A percentile compares a stretch with the other conserved stretches of the same genome.
Evolutionary conservation across 2,797 vertebrate species (phyloP).

Genomic region (Chloroceryle amazona): DNA sequence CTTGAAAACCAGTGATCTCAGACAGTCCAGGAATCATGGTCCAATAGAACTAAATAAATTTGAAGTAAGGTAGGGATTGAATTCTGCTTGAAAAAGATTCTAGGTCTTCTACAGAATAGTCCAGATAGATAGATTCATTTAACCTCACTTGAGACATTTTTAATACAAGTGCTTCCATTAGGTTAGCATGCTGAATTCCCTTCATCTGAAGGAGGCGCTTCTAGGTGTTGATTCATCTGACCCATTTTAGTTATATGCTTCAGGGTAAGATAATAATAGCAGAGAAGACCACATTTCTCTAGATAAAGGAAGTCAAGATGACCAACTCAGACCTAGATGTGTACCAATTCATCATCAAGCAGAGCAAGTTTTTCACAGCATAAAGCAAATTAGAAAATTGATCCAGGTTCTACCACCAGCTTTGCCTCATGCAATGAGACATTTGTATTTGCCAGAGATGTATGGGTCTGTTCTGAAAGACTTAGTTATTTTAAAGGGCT

Average conservation of each 20-base stretch:
- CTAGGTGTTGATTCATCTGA: background rate
- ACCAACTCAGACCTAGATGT: background rate
- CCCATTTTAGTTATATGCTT: background rate
- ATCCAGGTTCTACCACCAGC: background rate
- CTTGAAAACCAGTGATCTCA: background rate
- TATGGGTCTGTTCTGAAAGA: background rate
- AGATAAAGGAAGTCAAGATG: background rate
- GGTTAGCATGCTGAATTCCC: background rate
- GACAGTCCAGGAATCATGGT: background rate
- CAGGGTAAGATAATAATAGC: background rate
- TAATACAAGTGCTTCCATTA: background rate
- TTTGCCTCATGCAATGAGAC: background rate
- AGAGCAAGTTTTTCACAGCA: background rate
- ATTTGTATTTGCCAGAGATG: background rate
- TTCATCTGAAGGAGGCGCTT: background rate
- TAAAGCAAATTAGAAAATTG: background rate
- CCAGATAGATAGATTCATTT: background rate
- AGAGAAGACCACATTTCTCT: background rate
- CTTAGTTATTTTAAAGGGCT: background rate
- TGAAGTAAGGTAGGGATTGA: background rate
- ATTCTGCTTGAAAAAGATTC: background rate
- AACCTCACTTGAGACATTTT: background rate
- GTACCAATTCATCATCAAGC: background rate
- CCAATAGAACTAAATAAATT: background rate
- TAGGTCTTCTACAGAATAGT: background rate